Evolutionary conservation across 2,888 invertebrate genomes (phyloP), one percentile per base, ranked within the genome.

Genomic region (Cheilosia pagana): DNA sequence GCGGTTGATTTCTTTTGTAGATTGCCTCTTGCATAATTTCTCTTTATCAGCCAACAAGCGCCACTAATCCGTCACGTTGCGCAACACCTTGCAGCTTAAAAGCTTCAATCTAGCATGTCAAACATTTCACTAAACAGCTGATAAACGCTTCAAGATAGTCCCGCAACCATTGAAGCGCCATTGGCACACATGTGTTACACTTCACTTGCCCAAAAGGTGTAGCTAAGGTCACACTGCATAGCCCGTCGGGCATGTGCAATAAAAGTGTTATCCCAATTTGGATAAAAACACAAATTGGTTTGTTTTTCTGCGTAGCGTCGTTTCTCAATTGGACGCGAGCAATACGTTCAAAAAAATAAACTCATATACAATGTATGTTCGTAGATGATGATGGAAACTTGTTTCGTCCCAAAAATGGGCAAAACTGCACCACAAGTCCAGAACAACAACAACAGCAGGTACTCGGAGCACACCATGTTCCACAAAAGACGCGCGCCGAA

Each of bases 131-230:
- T n/a, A 50, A 62, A 19, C n/a, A 43, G 7, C 28, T 62, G 52
- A 72, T 63, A 62, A 53, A 23, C 35, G 35, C 23, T 53, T 45
- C 12, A 41, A 72, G 72, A 53, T 53, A 62, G 25, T 62, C 72
- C 8, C 21, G n/a, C n/a, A n/a, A n/a, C n/a, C 60, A 35, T 31
- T 23, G 16, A 55, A 55, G 72, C 55, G 55, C 39, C 63, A 63
- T 25, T 65, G n/a, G 35, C 55, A 48, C n/a, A 25, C 41, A 1
- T n/a, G 39, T 43, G 23, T 50, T 14, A 35, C n/a, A 23, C 50
- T 63, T 50, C 39, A 25, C 28, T 53, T 19, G 35, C 21, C 21
- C 35, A 52, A 67, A 67, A 45, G 67, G 67, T 55, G 28, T 67
- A 53, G 21, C 14, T 57, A 70, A 70, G 70, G 70, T 59, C 70